phyloP scores from a whole-genome alignment of 2,888 invertebrate genomes.

The Meta bourneti region DNA sequence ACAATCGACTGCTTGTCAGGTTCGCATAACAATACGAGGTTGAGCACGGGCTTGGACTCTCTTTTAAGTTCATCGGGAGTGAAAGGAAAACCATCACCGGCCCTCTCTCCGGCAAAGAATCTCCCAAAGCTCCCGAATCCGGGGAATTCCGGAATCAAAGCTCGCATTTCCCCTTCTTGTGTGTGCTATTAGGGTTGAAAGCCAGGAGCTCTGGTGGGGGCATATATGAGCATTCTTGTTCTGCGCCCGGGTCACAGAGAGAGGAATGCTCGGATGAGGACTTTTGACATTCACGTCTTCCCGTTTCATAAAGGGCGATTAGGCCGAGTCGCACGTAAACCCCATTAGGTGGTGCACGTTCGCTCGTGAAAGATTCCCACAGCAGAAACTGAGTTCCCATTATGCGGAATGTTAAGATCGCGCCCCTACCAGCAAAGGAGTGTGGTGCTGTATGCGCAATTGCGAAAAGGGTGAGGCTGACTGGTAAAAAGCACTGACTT shows the following conservation, averaged over 20 bases:
- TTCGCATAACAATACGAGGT: constrained; percentile 19
- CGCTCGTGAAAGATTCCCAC: constrained; percentile 5
- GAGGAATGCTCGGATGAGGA: constrained; percentile 54
- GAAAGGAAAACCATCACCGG: constrained; percentile 2
- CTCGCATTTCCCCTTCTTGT: constrained; percentile 14
- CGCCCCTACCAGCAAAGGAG: background rate
- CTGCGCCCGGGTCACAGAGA: constrained; percentile 52
- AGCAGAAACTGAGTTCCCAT: constrained; percentile 29
- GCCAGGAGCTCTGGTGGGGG: background rate
- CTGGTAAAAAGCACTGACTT: background rate
- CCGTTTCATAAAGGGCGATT: constrained; percentile 68
- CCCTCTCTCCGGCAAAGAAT: background rate
- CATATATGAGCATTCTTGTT: constrained; percentile 39
- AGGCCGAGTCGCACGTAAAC: constrained; percentile 65
- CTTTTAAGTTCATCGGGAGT: background rate
- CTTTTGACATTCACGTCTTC: constrained; percentile 71
- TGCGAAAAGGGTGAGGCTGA: background rate
- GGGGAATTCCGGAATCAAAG: constrained; percentile 18
- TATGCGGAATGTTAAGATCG: constrained; percentile 31
- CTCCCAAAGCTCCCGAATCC: background rate
- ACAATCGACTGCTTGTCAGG: constrained; percentile 29
- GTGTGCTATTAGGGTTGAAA: background rate
- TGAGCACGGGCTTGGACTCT: background rate
- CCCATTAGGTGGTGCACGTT: constrained; percentile 69
- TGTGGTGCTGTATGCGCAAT: background rate